Base-by-base conservation (phyloP, 2,888 invertebrate species). In the Eupithecia abbreviata region DNA sequence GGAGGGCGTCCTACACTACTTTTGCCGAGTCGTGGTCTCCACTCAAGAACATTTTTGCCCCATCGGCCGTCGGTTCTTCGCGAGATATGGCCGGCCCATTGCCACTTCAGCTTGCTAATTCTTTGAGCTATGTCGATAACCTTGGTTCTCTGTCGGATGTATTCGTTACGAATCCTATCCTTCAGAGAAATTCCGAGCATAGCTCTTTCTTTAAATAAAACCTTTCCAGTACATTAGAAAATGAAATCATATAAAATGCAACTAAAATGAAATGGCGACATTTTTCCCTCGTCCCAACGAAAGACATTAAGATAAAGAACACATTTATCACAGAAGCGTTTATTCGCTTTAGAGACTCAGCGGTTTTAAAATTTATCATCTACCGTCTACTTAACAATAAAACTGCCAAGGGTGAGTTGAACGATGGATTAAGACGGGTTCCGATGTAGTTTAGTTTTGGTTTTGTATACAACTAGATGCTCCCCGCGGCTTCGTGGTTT, bases 251-350 rank as follows among this genome's bases (percentile, higher is more conserved):
- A 7, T 2, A 5, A 6, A 41, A 66, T 0, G 41, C 18, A 58
- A 58, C 58, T 58, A 58, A 58, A 58, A 58, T 58, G 3, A 58
- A 55, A n/a, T n/a, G 15, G 51, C 12, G 5, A 49, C 15, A 65
- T 65, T 65, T 68, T 68, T 68, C 68, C 43, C 45, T 68, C 42
- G 13, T 58, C 3, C 3, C 55, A 41, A 65, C 15, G 66, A 62
- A 66, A 66, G 68, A 45, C 73, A 30, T 68, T 67, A 55, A 73
- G 67, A 73, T 73, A 73, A 73, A 66, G n/a, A 45, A 0, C 45
- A 43, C 67, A 43, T 68, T 45, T 68, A 68, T 68, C 45, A 68
- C n/a, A 45, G 9, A n/a, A 45, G 68, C 68, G 66, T 68, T 45
- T 45, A 45, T 45, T 43, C 42, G 70, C n/a, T 51, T 13, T 6